Percentiles rank a stretch among this genome's conserved stretches.
phyloP scores from a whole-genome alignment of 2,113 vertebrate genomes.

The Epinephelus fuscoguttatus region DNA sequence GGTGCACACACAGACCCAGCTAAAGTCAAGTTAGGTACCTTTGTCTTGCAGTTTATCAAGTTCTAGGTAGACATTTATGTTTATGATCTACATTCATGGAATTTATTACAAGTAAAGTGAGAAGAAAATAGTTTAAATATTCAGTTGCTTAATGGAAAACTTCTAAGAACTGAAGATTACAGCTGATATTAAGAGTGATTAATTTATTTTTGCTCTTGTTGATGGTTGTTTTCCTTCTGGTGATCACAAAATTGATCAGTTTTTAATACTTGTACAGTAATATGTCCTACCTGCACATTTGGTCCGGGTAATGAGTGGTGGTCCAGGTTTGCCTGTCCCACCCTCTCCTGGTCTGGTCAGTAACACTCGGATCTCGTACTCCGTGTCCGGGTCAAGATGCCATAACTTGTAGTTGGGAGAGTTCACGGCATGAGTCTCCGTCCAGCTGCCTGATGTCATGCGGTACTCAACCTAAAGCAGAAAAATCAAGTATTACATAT shows the following conservation, averaged over 20 bases:
- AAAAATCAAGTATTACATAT: neutral
- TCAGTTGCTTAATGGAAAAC: neutral
- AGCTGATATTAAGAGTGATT: neutral
- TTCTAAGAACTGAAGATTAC: neutral
- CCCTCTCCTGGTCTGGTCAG: slow-evolving; percentile 96
- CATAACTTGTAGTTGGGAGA: slow-evolving; percentile 97
- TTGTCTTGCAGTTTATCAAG: slow-evolving; percentile 2
- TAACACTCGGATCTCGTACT: slow-evolving; percentile 96
- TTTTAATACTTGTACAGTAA: no score
- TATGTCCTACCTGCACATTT: slow-evolving; percentile 94
- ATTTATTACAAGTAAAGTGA: neutral
- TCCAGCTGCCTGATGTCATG: slow-evolving; percentile 98
- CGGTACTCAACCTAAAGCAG: slow-evolving; percentile 90
- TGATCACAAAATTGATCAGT: neutral
- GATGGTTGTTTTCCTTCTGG: neutral
- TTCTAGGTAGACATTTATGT: neutral
- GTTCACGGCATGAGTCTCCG: slow-evolving; percentile 96
- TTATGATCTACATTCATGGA: neutral
- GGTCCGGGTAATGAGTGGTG: slow-evolving; percentile 94
- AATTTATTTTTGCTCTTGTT: neutral
- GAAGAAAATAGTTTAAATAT: neutral
- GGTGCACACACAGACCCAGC: neutral
- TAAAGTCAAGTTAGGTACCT: neutral
- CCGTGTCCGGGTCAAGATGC: slow-evolving; percentile 98
- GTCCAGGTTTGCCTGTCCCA: slow-evolving; percentile 94